phyloP scores from a whole-genome alignment of 2,888 invertebrate species.

The Watsonalla cultraria region DNA sequence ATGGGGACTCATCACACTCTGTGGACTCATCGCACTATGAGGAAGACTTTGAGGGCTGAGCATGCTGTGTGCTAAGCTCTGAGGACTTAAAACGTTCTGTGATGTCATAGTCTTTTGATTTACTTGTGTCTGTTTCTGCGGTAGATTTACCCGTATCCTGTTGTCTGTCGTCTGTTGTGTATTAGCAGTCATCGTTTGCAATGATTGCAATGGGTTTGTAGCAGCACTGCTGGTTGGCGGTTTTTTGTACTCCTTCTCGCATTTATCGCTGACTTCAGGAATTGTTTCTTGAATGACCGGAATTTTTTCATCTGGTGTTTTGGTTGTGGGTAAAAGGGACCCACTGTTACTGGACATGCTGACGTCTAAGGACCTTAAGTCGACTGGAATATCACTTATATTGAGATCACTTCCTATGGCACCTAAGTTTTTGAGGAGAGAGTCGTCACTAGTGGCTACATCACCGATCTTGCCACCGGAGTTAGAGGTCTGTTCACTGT shows the following conservation, averaged over 20 bases:
- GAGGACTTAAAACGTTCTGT: slow-evolving; percentile 64
- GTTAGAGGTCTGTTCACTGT: slow-evolving; percentile 61
- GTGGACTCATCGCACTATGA: slow-evolving; percentile 70
- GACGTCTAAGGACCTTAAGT: slow-evolving; percentile 77
- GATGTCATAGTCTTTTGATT: slow-evolving; percentile 63
- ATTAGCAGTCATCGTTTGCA: slow-evolving; percentile 66
- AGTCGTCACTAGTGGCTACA: slow-evolving; percentile 74
- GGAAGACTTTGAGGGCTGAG: slow-evolving; percentile 69
- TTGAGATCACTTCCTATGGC: slow-evolving; percentile 80
- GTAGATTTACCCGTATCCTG: slow-evolving; percentile 55
- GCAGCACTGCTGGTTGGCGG: slow-evolving; percentile 36
- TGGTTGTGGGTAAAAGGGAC: slow-evolving; percentile 53
- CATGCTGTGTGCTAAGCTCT: slow-evolving; percentile 62
- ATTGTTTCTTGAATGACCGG: slow-evolving; percentile 63
- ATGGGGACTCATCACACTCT: slow-evolving; percentile 66
- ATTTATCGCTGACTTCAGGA: slow-evolving; percentile 56
- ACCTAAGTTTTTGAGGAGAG: slow-evolving; percentile 75
- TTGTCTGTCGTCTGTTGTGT: slow-evolving; percentile 53
- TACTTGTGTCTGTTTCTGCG: slow-evolving; percentile 57
- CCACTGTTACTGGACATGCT: slow-evolving; percentile 75
- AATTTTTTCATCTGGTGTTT: slow-evolving; percentile 63
- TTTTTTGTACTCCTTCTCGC: slow-evolving; percentile 52
- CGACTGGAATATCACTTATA: slow-evolving; percentile 77
- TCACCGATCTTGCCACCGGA: slow-evolving; percentile 73
- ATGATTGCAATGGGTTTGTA: slow-evolving; percentile 60